A percentile compares a stretch with the other conserved stretches of the same genome.
Conservation (phyloP, 2,113 vertebrate genomes). For the Pogonocichla stellata region DNA sequence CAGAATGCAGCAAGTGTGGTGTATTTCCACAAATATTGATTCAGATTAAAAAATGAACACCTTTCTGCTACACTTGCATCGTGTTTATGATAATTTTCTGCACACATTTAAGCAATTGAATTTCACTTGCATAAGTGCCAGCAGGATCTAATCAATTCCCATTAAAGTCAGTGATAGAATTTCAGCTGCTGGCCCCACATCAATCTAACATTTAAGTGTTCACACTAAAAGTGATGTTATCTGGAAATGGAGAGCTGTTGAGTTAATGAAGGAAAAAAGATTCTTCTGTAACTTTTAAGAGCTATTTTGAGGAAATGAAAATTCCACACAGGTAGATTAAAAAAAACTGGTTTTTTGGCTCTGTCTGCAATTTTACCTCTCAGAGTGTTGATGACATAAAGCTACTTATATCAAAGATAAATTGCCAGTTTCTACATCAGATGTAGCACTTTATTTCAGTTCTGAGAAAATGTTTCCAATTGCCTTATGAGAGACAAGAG, state of each 20-base stretch:
- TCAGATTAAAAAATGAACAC: not conserved
- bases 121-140: slow-evolving; percentile 23
- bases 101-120: slow-evolving; percentile 18
- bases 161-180: slow-evolving; percentile 29
- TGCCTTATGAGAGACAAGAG: not conserved
- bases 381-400: not conserved
- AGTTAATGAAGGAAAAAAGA: not conserved
- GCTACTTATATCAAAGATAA: not conserved
- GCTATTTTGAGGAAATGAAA: not conserved
- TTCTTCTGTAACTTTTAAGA: not conserved
- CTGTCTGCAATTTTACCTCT: not conserved
- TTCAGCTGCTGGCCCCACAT: not conserved
- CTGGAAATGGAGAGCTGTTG: not conserved
- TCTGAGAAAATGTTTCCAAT: not conserved
- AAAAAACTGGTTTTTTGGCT: not conserved
- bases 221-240: not conserved
- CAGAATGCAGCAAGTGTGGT: not conserved
- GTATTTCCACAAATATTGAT: not conserved
- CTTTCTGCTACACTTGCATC: not conserved
- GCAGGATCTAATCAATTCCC: slow-evolving; percentile 41
- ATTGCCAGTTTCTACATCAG: not conserved
- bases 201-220: not conserved
- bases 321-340: not conserved
- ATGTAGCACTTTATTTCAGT: not conserved
- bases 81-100: slow-evolving; percentile 26